Percentiles rank a stretch among this genome's conserved stretches.
Conservation (phyloP, 1,140 invertebrate genomes). For the Zaprionus ghesquierei region DNA sequence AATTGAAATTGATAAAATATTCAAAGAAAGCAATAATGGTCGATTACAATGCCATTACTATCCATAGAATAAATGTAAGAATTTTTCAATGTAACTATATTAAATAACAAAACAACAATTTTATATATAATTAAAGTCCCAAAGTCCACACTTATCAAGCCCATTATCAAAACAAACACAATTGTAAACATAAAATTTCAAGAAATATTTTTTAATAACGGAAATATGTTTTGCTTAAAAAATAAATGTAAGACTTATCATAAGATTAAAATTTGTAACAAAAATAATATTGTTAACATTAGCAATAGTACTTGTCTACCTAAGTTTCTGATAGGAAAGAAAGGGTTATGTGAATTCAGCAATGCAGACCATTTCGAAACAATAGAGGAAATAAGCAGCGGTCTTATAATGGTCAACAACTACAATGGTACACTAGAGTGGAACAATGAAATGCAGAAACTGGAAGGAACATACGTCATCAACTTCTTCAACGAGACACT, state of each 20-base stretch:
- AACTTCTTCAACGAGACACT: background rate
- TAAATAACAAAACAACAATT: slow-evolving; percentile 23
- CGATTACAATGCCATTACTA: slow-evolving; percentile 2
- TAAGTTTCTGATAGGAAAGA: background rate
- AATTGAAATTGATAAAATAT: slow-evolving; percentile 15
- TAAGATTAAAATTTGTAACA: too few species aligned
- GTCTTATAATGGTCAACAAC: background rate
- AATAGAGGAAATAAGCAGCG: background rate
- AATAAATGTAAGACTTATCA: too few species aligned
- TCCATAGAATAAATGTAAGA: slow-evolving; percentile 18
- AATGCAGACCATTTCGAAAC: slow-evolving; percentile 11
- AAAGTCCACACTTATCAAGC: background rate
- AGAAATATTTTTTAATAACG: background rate
- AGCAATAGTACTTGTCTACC: slow-evolving; percentile 6
- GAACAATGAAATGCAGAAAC: background rate
- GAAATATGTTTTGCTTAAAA: too few species aligned
- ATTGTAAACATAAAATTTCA: slow-evolving; percentile 4
- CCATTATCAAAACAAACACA: background rate
- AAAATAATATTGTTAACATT: too few species aligned
- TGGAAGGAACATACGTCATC: background rate
- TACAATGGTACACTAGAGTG: background rate
- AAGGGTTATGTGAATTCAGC: slow-evolving; percentile 10
- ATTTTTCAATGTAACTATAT: slow-evolving; percentile 7
- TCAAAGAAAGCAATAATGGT: slow-evolving; percentile 6
- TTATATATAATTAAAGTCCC: slow-evolving; percentile 22